phyloP scores from a whole-genome alignment of 2,113 vertebrate genomes.

The Pogonocichla stellata region DNA sequence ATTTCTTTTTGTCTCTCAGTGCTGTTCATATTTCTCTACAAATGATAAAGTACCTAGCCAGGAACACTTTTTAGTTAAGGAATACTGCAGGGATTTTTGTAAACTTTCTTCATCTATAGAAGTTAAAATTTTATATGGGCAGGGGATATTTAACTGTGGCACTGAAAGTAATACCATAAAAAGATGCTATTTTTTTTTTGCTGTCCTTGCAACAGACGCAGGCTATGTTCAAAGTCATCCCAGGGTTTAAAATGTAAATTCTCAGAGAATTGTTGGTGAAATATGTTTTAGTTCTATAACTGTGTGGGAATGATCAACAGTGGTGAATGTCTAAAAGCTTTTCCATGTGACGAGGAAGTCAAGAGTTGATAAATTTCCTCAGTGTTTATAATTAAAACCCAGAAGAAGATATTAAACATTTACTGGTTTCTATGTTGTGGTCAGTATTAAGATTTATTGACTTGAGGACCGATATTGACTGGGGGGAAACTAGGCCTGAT shows the following conservation, averaged over 20 bases:
- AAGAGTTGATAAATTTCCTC: constrained; percentile 61
- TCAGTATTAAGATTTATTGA: constrained; percentile 66
- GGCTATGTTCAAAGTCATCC: neutral
- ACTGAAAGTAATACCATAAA: constrained; percentile 20
- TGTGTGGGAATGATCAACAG: neutral
- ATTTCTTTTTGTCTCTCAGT: neutral
- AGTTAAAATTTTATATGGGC: constrained; percentile 23
- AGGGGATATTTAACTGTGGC: constrained; percentile 19
- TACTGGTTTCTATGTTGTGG: constrained; percentile 56
- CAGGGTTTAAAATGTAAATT: neutral
- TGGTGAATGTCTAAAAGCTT: constrained; percentile 59
- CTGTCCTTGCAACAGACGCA: neutral
- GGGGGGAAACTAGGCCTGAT: neutral
- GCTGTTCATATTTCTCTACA: neutral
- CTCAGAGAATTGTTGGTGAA: neutral
- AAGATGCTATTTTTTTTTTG: constrained; percentile 21
- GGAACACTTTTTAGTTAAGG: neutral
- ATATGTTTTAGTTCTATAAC: neutral
- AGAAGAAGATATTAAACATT: constrained; percentile 62
- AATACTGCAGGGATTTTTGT: neutral
- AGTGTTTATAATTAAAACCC: constrained; percentile 70
- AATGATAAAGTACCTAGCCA: neutral
- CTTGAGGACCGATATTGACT: constrained; percentile 24
- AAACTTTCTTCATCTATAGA: neutral
- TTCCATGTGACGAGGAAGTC: constrained; percentile 72